Conservation (phyloP, 2,797 vertebrate genomes). For the Myotis pilosus region DNA sequence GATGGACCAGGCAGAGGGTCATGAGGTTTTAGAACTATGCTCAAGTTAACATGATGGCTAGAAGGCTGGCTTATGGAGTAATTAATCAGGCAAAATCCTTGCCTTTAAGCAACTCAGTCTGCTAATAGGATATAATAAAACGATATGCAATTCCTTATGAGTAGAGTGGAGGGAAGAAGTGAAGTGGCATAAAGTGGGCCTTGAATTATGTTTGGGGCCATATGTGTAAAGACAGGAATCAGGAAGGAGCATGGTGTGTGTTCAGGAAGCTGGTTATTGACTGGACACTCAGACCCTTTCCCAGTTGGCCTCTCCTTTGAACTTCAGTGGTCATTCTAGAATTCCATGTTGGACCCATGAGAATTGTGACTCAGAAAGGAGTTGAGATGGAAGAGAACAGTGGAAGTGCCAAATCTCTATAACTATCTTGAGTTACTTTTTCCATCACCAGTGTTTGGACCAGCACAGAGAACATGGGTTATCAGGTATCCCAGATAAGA, state of each 20-base stretch:
- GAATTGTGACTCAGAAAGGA: background rate
- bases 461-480: background rate
- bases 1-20: background rate
- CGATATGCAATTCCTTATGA: background rate
- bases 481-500: background rate
- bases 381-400: background rate
- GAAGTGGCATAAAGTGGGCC: background rate
- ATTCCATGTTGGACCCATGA: background rate
- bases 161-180: background rate
- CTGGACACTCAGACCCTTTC: background rate
- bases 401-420: background rate
- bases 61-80: background rate
- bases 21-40: background rate
- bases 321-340: background rate
- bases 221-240: background rate
- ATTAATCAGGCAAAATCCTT: background rate
- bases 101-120: background rate
- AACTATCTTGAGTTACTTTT: background rate
- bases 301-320: background rate
- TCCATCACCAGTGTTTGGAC: background rate
- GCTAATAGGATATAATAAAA: background rate
- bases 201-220: background rate
- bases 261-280: background rate
- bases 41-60: background rate
- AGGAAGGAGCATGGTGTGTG: accelerated